Percentiles rank a stretch among this genome's conserved stretches.
Evolutionary conservation across 2,113 vertebrate species (phyloP).

Genomic region (Condylura cristata): DNA sequence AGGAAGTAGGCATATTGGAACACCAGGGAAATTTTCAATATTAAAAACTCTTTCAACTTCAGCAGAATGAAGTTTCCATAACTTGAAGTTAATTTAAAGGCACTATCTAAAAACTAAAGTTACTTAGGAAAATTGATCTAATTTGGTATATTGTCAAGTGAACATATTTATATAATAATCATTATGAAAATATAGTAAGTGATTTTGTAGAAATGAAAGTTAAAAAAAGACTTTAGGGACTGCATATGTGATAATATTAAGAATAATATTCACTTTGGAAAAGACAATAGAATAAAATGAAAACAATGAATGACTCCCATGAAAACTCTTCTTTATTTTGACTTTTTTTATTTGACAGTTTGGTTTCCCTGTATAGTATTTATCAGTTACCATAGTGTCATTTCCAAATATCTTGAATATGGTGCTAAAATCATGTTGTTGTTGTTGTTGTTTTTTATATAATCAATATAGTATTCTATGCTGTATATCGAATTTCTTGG

Average conservation of each 20-base stretch:
- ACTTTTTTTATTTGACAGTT: not conserved
- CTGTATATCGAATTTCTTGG: not conserved
- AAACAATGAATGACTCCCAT: not conserved
- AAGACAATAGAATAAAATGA: not conserved
- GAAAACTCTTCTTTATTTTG: not conserved
- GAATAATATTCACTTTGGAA: not conserved
- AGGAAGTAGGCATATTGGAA: not conserved
- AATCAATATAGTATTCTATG: not conserved
- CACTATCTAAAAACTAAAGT: not conserved
- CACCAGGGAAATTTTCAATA: not conserved
- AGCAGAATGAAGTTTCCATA: not conserved
- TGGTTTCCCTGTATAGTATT: not conserved
- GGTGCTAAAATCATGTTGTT: not conserved
- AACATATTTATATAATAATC: not conserved
- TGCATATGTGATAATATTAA: not conserved
- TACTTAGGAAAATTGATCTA: not conserved
- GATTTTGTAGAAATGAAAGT: not conserved
- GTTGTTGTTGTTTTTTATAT: no score
- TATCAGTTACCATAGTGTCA: not conserved
- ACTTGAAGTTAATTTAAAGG: constrained; percentile 10
- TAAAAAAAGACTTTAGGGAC: not conserved
- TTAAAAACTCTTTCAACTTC: not conserved
- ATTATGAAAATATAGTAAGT: not conserved
- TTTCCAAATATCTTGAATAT: not conserved
- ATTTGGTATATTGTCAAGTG: not conserved